Conservation (phyloP, 2,113 vertebrate species). For the Myrmecophaga tridactyla region DNA sequence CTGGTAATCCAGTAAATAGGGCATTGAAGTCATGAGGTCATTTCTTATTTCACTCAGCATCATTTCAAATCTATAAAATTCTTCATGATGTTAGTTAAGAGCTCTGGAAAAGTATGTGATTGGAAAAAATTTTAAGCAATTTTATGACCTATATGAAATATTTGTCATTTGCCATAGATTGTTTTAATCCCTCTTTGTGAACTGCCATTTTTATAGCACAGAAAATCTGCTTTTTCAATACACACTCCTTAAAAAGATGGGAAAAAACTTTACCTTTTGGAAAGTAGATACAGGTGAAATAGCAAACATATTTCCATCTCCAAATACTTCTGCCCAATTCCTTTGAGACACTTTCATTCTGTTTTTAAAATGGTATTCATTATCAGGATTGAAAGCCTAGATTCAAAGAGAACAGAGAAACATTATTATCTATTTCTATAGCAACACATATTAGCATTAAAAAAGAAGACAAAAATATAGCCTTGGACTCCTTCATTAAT, state of each 20-base stretch:
- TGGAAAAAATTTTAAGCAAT: neutral
- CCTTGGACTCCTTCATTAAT: neutral
- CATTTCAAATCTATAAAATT: conserved; percentile 48
- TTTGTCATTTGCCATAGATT: conserved; percentile 32
- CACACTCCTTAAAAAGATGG: conserved; percentile 8
- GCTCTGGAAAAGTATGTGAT: neutral
- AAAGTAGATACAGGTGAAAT: conserved; percentile 92
- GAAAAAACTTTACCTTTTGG: conserved; percentile 88
- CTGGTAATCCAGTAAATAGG: conserved; percentile 16
- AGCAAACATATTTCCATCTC: conserved; percentile 96
- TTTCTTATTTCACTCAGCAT: conserved; percentile 19
- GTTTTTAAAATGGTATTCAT: conserved; percentile 99
- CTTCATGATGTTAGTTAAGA: conserved; percentile 11
- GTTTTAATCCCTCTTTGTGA: conserved; percentile 40
- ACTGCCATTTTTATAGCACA: conserved; percentile 7
- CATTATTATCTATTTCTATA: conserved; percentile 62
- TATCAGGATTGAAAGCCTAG: conserved; percentile 98
- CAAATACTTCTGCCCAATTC: conserved; percentile 98
- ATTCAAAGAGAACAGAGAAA: conserved; percentile 63
- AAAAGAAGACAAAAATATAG: conserved; percentile 60
- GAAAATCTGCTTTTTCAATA: conserved; percentile 34
- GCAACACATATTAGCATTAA: conserved; percentile 63
- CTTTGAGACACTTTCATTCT: conserved; percentile 97
- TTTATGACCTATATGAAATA: conserved; percentile 18
- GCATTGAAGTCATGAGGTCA: neutral